Evolutionary conservation across 2,797 vertebrate genomes (phyloP).

Genomic region (Anguilla obscura): DNA sequence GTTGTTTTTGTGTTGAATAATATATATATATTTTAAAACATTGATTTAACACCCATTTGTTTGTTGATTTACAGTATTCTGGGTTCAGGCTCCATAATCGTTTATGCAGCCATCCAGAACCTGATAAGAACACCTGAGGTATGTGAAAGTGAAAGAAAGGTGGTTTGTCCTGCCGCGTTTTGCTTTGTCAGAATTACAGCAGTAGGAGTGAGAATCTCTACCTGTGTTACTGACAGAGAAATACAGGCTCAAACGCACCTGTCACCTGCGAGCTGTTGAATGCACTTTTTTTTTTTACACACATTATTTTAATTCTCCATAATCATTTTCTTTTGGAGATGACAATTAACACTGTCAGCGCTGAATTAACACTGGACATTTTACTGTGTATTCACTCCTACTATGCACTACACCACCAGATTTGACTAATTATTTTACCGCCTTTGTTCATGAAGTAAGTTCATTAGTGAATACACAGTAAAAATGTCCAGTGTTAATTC

Average conservation of each 20-base stretch:
- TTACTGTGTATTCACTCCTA: no score
- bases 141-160: slow-evolving; percentile 24
- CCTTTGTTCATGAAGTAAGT: no score
- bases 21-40: not conserved
- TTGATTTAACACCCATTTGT: not conserved
- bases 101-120: slow-evolving; percentile 53
- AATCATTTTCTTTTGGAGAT: not conserved
- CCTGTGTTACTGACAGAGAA: not conserved
- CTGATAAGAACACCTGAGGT: slow-evolving; percentile 63
- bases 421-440: no score
- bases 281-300: not conserved
- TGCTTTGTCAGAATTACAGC: not conserved
- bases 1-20: not conserved
- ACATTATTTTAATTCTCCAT: not conserved
- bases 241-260: not conserved
- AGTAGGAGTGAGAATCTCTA: not conserved
- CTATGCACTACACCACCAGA: no score
- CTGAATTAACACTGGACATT: no score
- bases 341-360: no score
- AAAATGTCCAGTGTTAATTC: no score
- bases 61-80: slow-evolving; percentile 53
- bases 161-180: no score
- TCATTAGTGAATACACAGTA: no score
- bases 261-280: not conserved
- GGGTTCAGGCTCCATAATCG: slow-evolving; percentile 67